These are phyloP conservation scores for Masticophis lateralis DNA, from an alignment of 2,797 vertebrate genomes.

Conservation along the genomic window DNA sequence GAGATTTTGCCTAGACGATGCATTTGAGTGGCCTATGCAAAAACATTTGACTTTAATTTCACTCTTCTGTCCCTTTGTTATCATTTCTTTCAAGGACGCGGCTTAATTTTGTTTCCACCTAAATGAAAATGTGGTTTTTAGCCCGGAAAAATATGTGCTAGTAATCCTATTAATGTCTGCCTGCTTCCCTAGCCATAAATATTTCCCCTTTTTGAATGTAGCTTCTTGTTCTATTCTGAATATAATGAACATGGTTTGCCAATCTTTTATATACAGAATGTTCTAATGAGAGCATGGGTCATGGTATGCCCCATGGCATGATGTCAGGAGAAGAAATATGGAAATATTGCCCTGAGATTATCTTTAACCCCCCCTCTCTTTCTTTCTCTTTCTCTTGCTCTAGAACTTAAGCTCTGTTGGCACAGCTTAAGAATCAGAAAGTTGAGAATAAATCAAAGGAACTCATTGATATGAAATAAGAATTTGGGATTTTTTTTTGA, in stretches of 20 bases:
- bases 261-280: not conserved
- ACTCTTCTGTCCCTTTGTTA: constrained; percentile 23
- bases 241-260: not conserved
- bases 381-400: not conserved
- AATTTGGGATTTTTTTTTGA: not conserved
- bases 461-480: not conserved
- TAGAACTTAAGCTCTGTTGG: not conserved
- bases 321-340: not conserved
- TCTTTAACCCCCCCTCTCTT: not conserved
- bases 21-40: constrained; percentile 25
- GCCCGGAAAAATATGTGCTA: not conserved
- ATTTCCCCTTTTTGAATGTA: not conserved
- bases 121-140: constrained; percentile 21
- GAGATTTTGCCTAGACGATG: constrained; percentile 29
- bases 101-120: constrained; percentile 1
- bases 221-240: not conserved
- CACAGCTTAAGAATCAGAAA: not conserved
- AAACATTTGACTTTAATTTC: not conserved
- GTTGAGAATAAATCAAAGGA: not conserved
- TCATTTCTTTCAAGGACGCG: constrained; percentile 31
- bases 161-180: not conserved
- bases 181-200: not conserved
- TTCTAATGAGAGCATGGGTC: not conserved
- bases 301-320: not conserved
- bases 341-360: not conserved